Evolutionary conservation across 2,113 vertebrate genomes (phyloP).

Genomic region (Vanacampus margaritifer): DNA sequence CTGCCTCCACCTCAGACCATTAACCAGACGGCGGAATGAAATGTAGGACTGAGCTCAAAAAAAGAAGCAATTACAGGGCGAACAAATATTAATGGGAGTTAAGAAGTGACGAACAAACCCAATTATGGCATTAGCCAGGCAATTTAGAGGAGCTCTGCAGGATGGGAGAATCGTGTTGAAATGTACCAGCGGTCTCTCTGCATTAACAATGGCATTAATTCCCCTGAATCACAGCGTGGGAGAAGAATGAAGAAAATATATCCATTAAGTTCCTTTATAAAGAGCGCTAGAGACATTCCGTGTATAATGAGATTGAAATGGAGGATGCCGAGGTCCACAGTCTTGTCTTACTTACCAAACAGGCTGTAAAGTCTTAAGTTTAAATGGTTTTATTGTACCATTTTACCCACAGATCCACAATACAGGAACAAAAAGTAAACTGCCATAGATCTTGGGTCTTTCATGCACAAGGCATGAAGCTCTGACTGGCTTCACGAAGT

Average conservation of each 20-base stretch:
- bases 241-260: constrained; percentile 72
- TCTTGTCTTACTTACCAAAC: constrained; percentile 52
- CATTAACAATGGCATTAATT: constrained; percentile 70
- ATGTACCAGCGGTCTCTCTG: constrained; percentile 76
- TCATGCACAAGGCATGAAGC: constrained; percentile 56
- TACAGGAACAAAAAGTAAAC: constrained; percentile 55
- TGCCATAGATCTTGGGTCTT: constrained; percentile 9
- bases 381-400: constrained; percentile 67
- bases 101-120: constrained; percentile 80
- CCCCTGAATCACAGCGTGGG: constrained; percentile 39
- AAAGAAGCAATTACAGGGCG: constrained; percentile 61
- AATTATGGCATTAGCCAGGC: constrained; percentile 84
- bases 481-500: constrained; percentile 49
- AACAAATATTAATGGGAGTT: constrained; percentile 75
- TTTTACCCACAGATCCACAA: constrained; percentile 48
- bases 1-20: constrained; percentile 51
- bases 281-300: constrained; percentile 56
- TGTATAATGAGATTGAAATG: constrained; percentile 64
- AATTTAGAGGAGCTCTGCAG: constrained; percentile 80
- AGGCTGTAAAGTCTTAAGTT: constrained; percentile 67
- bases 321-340: constrained; percentile 29
- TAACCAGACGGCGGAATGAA: constrained; percentile 52
- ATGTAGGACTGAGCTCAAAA: constrained; percentile 30
- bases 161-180: constrained; percentile 75
- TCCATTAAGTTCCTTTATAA: constrained; percentile 72